phyloP scores from a whole-genome alignment of 2,888 invertebrate species.

The Smittia sp. region DNA sequence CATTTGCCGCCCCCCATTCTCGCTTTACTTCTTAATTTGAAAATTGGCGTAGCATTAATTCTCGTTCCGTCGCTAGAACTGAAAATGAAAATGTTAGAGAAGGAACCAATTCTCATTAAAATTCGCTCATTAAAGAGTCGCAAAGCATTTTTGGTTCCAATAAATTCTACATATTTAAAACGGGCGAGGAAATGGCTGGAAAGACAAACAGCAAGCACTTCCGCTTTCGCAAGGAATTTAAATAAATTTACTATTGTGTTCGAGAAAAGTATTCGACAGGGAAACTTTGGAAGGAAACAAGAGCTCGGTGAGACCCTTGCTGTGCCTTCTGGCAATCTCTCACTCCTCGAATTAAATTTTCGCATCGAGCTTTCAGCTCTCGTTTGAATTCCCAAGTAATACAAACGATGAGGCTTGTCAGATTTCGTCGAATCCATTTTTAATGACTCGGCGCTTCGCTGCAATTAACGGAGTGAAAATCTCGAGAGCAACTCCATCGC shows the following conservation, averaged over 20 bases:
- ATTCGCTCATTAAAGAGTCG: conserved; percentile 13
- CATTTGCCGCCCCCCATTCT: conserved; percentile 11
- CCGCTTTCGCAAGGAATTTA: conserved; percentile 19
- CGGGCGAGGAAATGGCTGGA: too few species aligned
- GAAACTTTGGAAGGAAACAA: too few species aligned
- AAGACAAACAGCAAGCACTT: background rate
- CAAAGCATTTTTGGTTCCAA: background rate
- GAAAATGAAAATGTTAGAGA: background rate
- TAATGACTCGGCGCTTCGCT: background rate
- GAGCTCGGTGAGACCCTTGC: too few species aligned
- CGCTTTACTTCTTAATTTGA: background rate
- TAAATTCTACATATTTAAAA: background rate
- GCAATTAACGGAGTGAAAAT: background rate
- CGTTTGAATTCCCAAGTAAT: conserved; percentile 57
- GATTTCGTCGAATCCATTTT: background rate
- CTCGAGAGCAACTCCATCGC: background rate
- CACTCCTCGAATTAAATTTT: too few species aligned
- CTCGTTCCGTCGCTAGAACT: background rate
- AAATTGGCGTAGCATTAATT: conserved; percentile 28
- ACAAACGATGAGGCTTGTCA: conserved; percentile 62
- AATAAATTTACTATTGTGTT: background rate
- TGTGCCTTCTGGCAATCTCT: too few species aligned
- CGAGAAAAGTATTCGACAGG: background rate
- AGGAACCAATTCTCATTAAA: conserved; percentile 16
- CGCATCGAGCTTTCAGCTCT: too few species aligned